phyloP scores from a whole-genome alignment of 53 echinoderm and acorn worm species.

The Echinometra lucunter region DNA sequence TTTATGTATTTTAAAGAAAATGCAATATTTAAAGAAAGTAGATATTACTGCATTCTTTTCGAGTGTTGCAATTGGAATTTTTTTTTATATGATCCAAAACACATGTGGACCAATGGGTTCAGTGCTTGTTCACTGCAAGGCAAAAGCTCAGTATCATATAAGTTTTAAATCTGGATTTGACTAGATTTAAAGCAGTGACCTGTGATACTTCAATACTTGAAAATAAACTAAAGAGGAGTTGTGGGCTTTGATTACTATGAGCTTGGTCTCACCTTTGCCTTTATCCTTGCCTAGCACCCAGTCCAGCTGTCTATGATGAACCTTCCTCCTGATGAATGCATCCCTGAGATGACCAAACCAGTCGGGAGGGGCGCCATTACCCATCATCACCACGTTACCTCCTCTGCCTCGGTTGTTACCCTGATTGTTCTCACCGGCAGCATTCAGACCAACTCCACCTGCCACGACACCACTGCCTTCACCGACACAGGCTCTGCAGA shows the following conservation, averaged over 20 bases:
- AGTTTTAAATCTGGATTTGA: neutral
- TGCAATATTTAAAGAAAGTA: no score
- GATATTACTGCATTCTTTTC: no score
- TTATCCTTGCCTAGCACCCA: constrained; percentile 80
- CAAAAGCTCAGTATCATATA: no score
- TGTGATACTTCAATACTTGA: neutral
- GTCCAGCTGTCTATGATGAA: constrained; percentile 75
- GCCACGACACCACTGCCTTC: constrained; percentile 76
- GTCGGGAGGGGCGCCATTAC: constrained; percentile 74
- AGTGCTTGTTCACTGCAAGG: no score
- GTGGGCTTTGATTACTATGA: no score
- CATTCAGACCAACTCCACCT: constrained; percentile 45
- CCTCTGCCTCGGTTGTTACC: constrained; percentile 49
- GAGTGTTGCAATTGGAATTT: no score
- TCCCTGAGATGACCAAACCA: constrained; percentile 85
- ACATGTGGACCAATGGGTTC: no score
- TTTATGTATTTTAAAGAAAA: no score
- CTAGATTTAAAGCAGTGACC: neutral
- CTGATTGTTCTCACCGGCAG: constrained; percentile 50
- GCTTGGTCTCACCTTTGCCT: constrained; percentile 74
- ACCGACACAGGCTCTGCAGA: constrained; percentile 86
- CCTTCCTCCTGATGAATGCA: constrained; percentile 73
- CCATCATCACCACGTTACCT: constrained; percentile 75
- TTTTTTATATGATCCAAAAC: no score
- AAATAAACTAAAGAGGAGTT: no score